A percentile compares a stretch with the other conserved stretches of the same genome.
These are phyloP conservation scores for Leucoma salicis DNA, from an alignment of 2,888 invertebrate genomes.

Conservation along the genomic window DNA sequence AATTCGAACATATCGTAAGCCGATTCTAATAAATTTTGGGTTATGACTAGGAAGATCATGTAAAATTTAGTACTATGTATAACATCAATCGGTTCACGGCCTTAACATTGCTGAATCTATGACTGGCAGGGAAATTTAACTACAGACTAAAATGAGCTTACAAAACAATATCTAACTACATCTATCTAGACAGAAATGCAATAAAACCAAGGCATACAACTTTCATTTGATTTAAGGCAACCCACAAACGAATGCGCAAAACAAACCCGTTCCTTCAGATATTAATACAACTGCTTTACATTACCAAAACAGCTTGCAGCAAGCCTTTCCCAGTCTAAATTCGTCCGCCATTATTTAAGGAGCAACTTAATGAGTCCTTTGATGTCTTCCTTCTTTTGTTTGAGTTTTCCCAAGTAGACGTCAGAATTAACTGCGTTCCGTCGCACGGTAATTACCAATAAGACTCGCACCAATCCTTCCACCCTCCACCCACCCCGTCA, in stretches of 20 bases:
- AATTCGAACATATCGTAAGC: too few relatives aligned
- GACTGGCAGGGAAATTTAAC: too few relatives aligned
- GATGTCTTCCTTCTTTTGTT: conserved; percentile 61
- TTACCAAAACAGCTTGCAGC: conserved; percentile 14
- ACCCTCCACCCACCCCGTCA: conserved; percentile 27
- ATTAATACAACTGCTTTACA: conserved; percentile 11
- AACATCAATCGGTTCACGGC: too few relatives aligned
- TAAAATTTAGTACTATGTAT: too few relatives aligned
- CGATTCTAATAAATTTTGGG: too few relatives aligned
- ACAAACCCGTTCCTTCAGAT: conserved; percentile 3
- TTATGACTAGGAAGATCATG: too few relatives aligned
- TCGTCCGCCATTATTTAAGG: conserved; percentile 52
- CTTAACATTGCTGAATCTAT: too few relatives aligned
- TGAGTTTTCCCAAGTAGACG: conserved; percentile 57
- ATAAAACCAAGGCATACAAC: not conserved
- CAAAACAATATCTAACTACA: too few relatives aligned
- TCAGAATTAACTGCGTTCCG: conserved; percentile 46
- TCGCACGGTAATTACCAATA: conserved; percentile 54
- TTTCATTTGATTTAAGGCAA: not conserved
- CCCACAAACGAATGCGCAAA: not conserved
- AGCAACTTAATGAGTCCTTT: conserved; percentile 64
- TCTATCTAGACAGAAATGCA: not conserved
- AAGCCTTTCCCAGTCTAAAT: conserved; percentile 20
- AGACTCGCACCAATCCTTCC: conserved; percentile 25
- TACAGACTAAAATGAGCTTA: too few relatives aligned